Evolutionary conservation across 23 tunicate species (phyloP), one percentile per base, ranked within the genome.

Genomic region (Styela clava): DNA sequence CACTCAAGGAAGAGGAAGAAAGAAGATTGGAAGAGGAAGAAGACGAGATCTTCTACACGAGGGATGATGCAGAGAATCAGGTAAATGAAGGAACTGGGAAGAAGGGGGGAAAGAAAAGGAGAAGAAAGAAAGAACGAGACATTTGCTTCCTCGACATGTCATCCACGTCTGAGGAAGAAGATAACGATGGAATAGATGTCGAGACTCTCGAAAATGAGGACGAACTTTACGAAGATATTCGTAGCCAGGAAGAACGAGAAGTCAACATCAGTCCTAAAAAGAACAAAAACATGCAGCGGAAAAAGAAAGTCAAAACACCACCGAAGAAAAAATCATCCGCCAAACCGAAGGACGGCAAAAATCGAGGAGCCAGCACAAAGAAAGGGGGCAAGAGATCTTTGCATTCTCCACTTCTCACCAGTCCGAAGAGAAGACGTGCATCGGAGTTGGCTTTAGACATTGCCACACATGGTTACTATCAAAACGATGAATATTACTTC

Each of bases 41-140:
- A 36, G 98, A 93, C 63, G 98, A 93, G 78, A 93, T 93, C 51
- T 93, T 93, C 78, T 93, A 93, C 89, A 83, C 87, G 5, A 32
- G 89, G 69, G 93, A 87, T 33, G 98, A 85, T 44, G 70, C 71
- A 9, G 83, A 68, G 72, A 87, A 84, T 69, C 89, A 93, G 93
- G 98, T 93, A 82, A 85, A n/a, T 33, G 74, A 61, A 28, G 63
- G 33, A n/a, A 71, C 5, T 5, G 35, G 86, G 31, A 86, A 86
- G 69, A 81, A 81, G 85, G 68, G 79, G 62, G 85, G 81, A 27
- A 86, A 86, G 85, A 73, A 73, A 74, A 73, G 65, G 62, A 80
- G 73, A 67, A 73, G 74, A 51, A 85, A 79, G 68, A 86, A 86
- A 64, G 90, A 74, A 85, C 63, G 84, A 24, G 85, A 86, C 68